Conservation (phyloP, 2,888 invertebrate genomes). For the Leucophenga maculata region DNA sequence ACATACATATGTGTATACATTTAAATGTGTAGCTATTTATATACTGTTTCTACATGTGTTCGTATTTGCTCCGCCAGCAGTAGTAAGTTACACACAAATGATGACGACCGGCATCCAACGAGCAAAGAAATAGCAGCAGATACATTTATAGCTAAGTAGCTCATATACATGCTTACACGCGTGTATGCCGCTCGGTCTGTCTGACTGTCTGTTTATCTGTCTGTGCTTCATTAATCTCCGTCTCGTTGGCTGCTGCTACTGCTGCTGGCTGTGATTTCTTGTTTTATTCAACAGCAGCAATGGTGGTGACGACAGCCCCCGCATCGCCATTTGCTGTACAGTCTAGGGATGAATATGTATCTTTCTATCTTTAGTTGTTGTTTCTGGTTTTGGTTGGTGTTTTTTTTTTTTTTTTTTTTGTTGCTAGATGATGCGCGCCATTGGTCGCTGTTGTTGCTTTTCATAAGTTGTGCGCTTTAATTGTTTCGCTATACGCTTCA, state of each 20-base stretch:
- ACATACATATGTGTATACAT: slow-evolving; percentile 19
- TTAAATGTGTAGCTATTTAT: neutral
- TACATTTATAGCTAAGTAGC: neutral
- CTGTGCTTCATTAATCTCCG: slow-evolving; percentile 67
- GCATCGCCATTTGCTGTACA: too few relatives aligned
- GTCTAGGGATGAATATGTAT: neutral
- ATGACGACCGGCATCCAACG: too few relatives aligned
- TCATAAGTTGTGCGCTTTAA: too few relatives aligned
- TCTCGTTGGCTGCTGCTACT: slow-evolving; percentile 41
- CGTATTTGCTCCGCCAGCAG: slow-evolving; percentile 49
- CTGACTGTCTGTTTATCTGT: slow-evolving; percentile 31
- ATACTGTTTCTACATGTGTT: slow-evolving; percentile 28
- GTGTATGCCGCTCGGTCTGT: slow-evolving; percentile 34
- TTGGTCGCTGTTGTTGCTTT: too few relatives aligned
- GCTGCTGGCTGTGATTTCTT: slow-evolving; percentile 26
- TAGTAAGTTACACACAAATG: too few relatives aligned
- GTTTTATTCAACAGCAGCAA: slow-evolving; percentile 37
- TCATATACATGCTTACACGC: slow-evolving; percentile 22
- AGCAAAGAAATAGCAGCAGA: neutral
- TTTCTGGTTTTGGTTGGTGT: neutral
- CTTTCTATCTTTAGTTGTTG: neutral
- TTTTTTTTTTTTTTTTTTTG: too few relatives aligned
- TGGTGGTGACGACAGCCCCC: neutral
- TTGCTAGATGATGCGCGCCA: too few relatives aligned
- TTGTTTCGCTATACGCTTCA: too few relatives aligned